Evolutionary conservation across 2,888 invertebrate genomes (phyloP).

Genomic region (Aphidius colemani): DNA sequence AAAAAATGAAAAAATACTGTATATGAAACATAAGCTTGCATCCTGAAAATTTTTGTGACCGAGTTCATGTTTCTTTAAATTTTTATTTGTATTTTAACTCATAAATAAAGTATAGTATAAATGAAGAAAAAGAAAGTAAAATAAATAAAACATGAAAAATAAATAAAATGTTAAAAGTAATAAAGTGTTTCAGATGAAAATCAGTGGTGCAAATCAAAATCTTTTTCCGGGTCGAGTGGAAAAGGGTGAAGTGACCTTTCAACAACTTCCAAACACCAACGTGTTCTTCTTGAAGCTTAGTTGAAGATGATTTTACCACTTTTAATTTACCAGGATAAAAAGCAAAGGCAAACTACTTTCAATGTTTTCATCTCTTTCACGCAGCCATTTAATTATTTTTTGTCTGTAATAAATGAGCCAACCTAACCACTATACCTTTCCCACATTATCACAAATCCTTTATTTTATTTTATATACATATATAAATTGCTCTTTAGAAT

Average conservation of each 20-base stretch:
- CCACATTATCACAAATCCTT: not conserved
- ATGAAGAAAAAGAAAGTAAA: not conserved
- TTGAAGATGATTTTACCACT: not conserved
- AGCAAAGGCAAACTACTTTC: slow-evolving; percentile 10
- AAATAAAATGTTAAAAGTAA: not conserved
- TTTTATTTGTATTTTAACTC: not conserved
- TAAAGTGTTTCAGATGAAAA: slow-evolving; percentile 7
- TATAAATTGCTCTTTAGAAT: no score
- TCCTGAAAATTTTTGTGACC: no score
- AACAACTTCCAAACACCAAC: slow-evolving; percentile 23
- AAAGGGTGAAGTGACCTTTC: slow-evolving; percentile 48
- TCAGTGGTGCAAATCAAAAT: slow-evolving; percentile 34
- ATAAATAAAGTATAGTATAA: not conserved
- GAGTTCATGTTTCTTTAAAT: not conserved
- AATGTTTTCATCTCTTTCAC: slow-evolving; percentile 7
- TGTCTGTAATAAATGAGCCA: slow-evolving; percentile 15
- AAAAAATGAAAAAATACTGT: not conserved
- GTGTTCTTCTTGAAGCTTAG: not conserved
- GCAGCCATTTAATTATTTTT: slow-evolving; percentile 5
- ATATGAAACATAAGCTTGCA: not conserved
- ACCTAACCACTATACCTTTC: not conserved
- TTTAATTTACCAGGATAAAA: not conserved
- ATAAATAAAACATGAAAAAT: slow-evolving; percentile 5
- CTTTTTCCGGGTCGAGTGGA: slow-evolving; percentile 24
- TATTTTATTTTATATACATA: not conserved